Percentiles rank a stretch among this genome's conserved stretches.
These are phyloP conservation scores for Cirrhinus mrigala DNA, from an alignment of 2,797 vertebrate genomes.

Conservation along the genomic window DNA sequence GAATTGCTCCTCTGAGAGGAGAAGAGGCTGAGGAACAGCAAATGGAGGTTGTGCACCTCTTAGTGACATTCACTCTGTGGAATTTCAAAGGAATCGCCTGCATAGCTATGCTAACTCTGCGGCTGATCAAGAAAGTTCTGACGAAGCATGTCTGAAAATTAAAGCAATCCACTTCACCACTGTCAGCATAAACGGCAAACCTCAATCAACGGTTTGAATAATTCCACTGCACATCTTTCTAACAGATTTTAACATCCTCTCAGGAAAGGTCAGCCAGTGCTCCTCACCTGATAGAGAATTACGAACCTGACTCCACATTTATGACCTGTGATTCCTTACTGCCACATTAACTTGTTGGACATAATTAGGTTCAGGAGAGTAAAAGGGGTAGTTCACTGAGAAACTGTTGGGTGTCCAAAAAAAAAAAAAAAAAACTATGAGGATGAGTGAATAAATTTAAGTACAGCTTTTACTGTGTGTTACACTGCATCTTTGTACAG, in stretches of 20 bases:
- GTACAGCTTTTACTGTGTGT: not conserved
- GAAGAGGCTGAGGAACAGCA: conserved; percentile 24
- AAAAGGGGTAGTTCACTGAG: not conserved
- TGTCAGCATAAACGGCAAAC: conserved; percentile 37
- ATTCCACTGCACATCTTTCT: not conserved
- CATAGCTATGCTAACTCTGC: conserved; percentile 52
- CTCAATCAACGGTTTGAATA: conserved; percentile 25
- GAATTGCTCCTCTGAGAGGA: conserved; percentile 9
- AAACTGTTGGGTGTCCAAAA: not conserved
- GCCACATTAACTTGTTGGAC: not conserved
- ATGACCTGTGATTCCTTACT: not conserved
- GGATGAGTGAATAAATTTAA: too few species aligned
- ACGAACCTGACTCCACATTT: not conserved
- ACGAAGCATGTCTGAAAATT: conserved; percentile 59
- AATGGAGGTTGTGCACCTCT: conserved; percentile 55
- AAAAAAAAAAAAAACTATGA: not conserved
- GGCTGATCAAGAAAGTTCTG: conserved; percentile 59
- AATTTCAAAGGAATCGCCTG: conserved; percentile 27
- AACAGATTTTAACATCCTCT: not conserved
- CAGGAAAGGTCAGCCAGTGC: not conserved
- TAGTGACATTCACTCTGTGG: not conserved
- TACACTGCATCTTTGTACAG: not conserved
- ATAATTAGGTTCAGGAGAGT: not conserved
- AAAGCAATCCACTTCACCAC: conserved; percentile 49
- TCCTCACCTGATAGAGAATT: not conserved